Percentiles rank a stretch among this genome's conserved stretches.
Evolutionary conservation across 2,113 vertebrate genomes (phyloP).

Genomic region (Bettongia penicillata): DNA sequence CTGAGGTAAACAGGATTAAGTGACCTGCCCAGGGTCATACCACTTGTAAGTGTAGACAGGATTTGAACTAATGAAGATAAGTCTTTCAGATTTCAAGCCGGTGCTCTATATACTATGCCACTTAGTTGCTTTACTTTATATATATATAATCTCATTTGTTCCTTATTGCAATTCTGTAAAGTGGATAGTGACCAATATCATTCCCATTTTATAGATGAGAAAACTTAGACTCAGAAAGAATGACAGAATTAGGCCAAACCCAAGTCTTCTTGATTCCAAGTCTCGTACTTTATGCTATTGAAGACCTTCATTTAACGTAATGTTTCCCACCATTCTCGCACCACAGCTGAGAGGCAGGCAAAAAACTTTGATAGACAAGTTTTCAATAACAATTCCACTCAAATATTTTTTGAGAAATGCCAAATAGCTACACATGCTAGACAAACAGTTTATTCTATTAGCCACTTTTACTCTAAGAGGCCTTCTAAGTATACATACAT

Average conservation of each 20-base stretch:
- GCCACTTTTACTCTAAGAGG: background rate
- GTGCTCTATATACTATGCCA: background rate
- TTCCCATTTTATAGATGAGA: background rate
- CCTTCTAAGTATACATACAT: background rate
- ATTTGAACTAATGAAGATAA: background rate
- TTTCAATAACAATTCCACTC: background rate
- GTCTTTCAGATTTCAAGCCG: background rate
- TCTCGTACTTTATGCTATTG: background rate
- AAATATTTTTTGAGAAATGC: background rate
- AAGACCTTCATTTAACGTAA: slow-evolving; percentile 11
- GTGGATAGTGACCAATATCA: background rate
- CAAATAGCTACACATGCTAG: background rate
- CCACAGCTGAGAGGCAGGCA: background rate
- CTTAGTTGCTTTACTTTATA: background rate
- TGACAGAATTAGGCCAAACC: background rate
- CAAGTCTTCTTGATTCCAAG: background rate
- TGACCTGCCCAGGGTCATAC: background rate
- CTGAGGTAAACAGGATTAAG: background rate
- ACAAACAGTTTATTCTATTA: background rate
- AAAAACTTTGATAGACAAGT: background rate
- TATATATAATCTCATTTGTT: background rate
- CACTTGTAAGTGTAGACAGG: background rate
- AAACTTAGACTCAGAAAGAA: slow-evolving; percentile 6
- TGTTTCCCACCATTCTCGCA: background rate
- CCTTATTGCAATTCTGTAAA: background rate